These are phyloP conservation scores for Trigoniulus corallinus DNA, from an alignment of 1,140 invertebrate genomes.

Conservation along the genomic window DNA sequence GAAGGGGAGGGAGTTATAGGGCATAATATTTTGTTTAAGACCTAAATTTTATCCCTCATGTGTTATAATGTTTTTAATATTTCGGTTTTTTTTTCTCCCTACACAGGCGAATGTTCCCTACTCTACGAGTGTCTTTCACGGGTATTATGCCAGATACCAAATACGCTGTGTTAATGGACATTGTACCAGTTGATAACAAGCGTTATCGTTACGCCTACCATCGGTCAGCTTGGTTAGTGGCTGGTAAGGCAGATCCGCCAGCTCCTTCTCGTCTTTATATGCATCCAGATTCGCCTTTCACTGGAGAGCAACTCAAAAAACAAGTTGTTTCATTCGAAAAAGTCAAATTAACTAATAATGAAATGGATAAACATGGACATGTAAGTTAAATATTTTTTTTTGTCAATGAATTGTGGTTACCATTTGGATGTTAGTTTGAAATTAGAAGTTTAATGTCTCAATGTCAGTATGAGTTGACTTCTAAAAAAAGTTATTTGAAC, in stretches of 20 bases:
- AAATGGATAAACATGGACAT: conserved; percentile 47
- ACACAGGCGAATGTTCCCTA: conserved; percentile 56
- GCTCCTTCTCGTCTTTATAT: conserved; percentile 82
- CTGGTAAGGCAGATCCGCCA: conserved; percentile 65
- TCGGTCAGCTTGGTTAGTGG: conserved; percentile 46
- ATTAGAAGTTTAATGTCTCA: no score
- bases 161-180: conserved; percentile 44
- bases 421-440: background rate
- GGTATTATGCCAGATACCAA: conserved; percentile 30
- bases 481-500: background rate
- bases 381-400: conserved; percentile 28
- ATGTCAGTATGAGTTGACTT: no score
- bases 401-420: background rate
- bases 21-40: no score
- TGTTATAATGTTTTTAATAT: no score
- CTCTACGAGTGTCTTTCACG: conserved; percentile 39
- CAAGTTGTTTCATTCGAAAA: conserved; percentile 57
- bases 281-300: conserved; percentile 95
- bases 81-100: no score
- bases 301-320: conserved; percentile 61
- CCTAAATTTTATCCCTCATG: no score
- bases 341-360: conserved; percentile 53
- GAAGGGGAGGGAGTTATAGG: no score
- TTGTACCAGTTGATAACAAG: conserved; percentile 45
- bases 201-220: conserved; percentile 52